phyloP scores from a whole-genome alignment of 2,113 vertebrate genomes.

The Nothocercus nigrocapillus region DNA sequence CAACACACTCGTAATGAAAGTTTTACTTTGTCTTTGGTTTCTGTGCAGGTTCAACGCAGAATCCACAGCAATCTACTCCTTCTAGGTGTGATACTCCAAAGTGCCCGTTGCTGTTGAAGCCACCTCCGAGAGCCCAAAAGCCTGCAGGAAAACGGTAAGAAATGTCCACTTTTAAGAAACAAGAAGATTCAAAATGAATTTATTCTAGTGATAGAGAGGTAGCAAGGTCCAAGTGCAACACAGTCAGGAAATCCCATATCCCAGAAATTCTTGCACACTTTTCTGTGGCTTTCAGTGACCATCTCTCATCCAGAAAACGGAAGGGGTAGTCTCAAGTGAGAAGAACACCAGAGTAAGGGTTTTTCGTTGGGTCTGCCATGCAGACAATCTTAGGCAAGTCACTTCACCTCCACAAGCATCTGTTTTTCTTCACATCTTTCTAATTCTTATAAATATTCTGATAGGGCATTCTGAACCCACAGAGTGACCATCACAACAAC shows the following conservation, averaged over 20 bases:
- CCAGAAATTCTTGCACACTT: not conserved
- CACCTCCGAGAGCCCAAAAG: constrained; percentile 2
- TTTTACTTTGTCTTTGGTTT: constrained; percentile 20
- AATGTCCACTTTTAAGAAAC: not conserved
- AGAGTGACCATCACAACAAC: not conserved
- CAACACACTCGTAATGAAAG: not conserved
- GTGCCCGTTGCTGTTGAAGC: not conserved
- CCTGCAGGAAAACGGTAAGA: not conserved
- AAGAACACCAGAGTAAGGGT: fast-evolving
- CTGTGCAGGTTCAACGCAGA: not conserved
- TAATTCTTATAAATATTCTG: not conserved
- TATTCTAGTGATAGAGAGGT: not conserved
- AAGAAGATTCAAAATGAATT: not conserved
- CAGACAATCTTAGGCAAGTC: not conserved
- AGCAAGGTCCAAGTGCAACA: not conserved
- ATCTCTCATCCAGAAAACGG: not conserved
- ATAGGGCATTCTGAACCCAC: not conserved
- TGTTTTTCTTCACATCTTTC: fast-evolving
- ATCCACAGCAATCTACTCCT: not conserved
- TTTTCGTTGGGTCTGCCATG: not conserved
- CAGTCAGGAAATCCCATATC: not conserved
- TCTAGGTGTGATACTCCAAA: not conserved
- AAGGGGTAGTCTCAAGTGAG: not conserved
- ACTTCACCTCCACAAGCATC: not conserved
- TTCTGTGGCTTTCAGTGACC: not conserved